A percentile compares a stretch with the other conserved stretches of the same genome.
phyloP scores from a whole-genome alignment of 1,140 invertebrate species.

The Plectrocnemia conspersa region DNA sequence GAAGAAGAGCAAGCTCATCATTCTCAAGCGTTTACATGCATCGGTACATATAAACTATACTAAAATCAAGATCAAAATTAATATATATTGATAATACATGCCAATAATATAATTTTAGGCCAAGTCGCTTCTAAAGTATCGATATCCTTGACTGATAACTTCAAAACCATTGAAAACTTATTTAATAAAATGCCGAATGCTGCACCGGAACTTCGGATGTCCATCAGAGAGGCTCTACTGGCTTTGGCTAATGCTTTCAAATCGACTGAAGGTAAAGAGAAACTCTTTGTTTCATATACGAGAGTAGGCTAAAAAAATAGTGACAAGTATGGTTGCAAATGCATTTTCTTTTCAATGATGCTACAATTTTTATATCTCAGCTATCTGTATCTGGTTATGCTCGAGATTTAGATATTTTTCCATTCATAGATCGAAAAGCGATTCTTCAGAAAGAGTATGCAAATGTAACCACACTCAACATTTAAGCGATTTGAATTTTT shows the following conservation, averaged over 20 bases:
- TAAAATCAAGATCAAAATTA: neutral
- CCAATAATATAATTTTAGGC: conserved; percentile 31
- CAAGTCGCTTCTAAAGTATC: conserved; percentile 46
- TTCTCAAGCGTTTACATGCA: conserved; percentile 69
- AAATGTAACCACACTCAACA: too few species aligned
- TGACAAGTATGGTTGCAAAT: too few species aligned
- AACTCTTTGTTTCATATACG: too few species aligned
- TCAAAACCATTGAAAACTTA: conserved; percentile 45
- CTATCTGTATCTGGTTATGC: too few species aligned
- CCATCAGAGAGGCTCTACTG: conserved; percentile 66
- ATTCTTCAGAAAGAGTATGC: too few species aligned
- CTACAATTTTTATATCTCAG: too few species aligned
- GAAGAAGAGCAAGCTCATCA: conserved; percentile 60
- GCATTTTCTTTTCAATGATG: too few species aligned
- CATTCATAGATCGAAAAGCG: too few species aligned
- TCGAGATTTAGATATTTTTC: too few species aligned
- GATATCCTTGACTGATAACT: conserved; percentile 42
- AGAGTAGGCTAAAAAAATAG: too few species aligned
- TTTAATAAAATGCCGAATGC: conserved; percentile 54
- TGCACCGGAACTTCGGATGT: conserved; percentile 56
- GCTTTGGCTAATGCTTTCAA: conserved; percentile 67
- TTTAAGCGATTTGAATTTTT: too few species aligned
- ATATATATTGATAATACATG: neutral
- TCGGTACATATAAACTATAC: conserved; percentile 51
- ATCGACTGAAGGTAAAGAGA: conserved; percentile 33